Conservation (phyloP, 2,888 invertebrate genomes). For the Leptodirus hochenwartii region DNA sequence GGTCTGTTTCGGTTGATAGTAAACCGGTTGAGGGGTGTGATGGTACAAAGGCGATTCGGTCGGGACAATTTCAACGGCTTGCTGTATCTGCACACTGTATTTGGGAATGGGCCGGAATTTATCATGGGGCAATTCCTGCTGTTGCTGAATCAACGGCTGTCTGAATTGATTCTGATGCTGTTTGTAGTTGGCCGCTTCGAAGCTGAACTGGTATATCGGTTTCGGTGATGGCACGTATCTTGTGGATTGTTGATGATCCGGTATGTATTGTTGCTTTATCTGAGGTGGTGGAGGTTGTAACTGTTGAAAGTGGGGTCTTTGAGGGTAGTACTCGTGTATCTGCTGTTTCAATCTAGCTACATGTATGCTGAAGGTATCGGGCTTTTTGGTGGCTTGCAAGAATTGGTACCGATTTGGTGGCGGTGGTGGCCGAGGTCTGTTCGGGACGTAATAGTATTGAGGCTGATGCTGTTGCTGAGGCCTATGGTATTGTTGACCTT, state of each 20-base stretch:
- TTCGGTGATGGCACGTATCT: conserved; percentile 20
- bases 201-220: conserved; percentile 57
- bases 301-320: conserved; percentile 12
- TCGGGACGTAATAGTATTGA: conserved; percentile 20
- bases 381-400: conserved; percentile 21
- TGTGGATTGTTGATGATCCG: no score
- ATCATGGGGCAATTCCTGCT: conserved; percentile 9
- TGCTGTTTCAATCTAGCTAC: conserved; percentile 47
- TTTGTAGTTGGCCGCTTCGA: conserved; percentile 38
- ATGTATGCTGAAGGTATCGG: conserved; percentile 42
- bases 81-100: conserved; percentile 26
- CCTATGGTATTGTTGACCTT: conserved; percentile 6
- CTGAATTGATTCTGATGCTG: conserved; percentile 24
- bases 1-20: conserved; percentile 11
- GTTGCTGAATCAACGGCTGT: no score
- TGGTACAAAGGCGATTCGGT: conserved; percentile 14
- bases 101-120: conserved; percentile 19
- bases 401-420: conserved; percentile 15
- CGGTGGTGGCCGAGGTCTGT: conserved; percentile 16
- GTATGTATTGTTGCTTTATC: conserved; percentile 34
- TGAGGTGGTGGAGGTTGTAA: conserved; percentile 27
- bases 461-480: conserved; percentile 12
- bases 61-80: conserved; percentile 23
- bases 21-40: conserved; percentile 12
- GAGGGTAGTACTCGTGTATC: conserved; percentile 33